Evolutionary conservation across 1,140 invertebrate genomes (phyloP), one percentile per base, ranked within the genome.

Genomic region (Oscheius sp.): DNA sequence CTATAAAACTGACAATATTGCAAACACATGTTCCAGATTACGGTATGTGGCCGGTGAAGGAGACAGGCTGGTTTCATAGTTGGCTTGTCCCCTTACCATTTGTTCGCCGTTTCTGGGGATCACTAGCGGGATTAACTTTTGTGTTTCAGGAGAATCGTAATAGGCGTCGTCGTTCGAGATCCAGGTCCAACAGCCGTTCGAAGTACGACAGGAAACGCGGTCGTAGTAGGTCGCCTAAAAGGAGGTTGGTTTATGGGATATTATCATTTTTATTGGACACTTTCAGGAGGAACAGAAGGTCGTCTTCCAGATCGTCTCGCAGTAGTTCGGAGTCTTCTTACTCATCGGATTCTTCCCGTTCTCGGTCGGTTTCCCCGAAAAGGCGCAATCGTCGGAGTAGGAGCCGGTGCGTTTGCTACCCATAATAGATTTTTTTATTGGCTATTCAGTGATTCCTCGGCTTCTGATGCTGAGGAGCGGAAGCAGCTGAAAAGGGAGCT

Each of bases 391-490:
- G 42, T 7, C 15, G 49, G 23, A 55, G 49, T 55, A 4, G 23
- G 7, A 55, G 49, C 49, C 15, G 49, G 49, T 55, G 28, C 49
- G 4, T 55, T 13, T 55, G 15, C 49, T 55, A 20, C 23, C 23
- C 28, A 55, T 23, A 7, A 55, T 55, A 13, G 15, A 7, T 23
- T 7, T 23, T 20, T 23, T 59, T 15, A 23, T 59, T 28, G 20
- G 13, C 15, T 63, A 32, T 63, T 34, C 29, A 63, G 61, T 13
- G 26, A 63, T 45, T 23, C 15, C 15, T 32, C 61, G 26, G 75
- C 75, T 36, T 68, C 52, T 18, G 75, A 76, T 32, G 75, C 67
- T 23, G 34, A 64, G 23, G 75, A 76, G 32, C 67, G 55, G 32
- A 29, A 65, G 18, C 29, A 13, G 10, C 20, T 69, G 1, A 76